These are phyloP conservation scores for Sitobion miscanthi DNA, from an alignment of 1,140 invertebrate genomes.

Conservation along the genomic window DNA sequence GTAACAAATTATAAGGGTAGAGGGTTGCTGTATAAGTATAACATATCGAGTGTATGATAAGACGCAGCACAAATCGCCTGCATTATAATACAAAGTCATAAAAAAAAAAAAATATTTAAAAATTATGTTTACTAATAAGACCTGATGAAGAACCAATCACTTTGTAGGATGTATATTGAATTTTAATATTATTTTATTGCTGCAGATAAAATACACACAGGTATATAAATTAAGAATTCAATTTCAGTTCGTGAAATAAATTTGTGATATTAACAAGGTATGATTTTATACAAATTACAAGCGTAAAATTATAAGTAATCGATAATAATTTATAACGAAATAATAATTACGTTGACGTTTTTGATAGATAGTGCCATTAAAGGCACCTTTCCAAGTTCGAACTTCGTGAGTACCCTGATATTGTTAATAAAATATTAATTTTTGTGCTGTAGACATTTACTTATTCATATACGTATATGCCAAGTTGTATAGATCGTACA, in stretches of 20 bases:
- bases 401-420: not conserved
- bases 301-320: not conserved
- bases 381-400: not conserved
- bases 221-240: too few species aligned
- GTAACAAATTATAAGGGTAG: not conserved
- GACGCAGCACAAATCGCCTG: not conserved
- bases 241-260: not conserved
- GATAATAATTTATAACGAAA: not conserved
- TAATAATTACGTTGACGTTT: not conserved
- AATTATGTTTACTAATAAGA: not conserved
- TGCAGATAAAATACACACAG: not conserved
- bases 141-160: not conserved
- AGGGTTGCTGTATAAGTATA: not conserved
- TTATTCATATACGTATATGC: not conserved
- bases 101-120: not conserved
- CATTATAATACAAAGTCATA: not conserved
- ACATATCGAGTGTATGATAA: not conserved
- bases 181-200: not conserved
- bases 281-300: not conserved
- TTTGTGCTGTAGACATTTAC: not conserved
- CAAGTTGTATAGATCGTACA: not conserved
- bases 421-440: not conserved
- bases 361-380: not conserved
- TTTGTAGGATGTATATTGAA: not conserved
- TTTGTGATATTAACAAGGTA: not conserved